Base-by-base conservation (phyloP, 2,888 invertebrate species). In the Iselma pallidipennis region DNA sequence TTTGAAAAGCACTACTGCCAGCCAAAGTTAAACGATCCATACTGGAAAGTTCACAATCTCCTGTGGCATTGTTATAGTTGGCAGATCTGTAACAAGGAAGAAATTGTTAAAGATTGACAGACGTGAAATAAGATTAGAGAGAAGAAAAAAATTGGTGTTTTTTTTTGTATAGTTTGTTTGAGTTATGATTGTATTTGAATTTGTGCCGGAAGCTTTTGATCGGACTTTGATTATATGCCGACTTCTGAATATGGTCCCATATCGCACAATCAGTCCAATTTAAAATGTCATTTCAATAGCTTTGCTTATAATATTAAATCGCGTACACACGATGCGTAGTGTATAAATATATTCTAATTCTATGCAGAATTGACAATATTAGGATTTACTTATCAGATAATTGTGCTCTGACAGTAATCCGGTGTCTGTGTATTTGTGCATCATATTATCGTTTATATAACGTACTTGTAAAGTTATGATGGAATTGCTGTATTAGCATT, bases 21-120 rank as follows among this genome's bases (percentile, higher is more conserved):
- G 91, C 93, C 76, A 94, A 85, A 57, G 95, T 94, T 82, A 95
- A 88, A 72, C 95, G 88, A 84, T 95, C 95, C 94, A 95, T 94
- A 83, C 91, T 93, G 66, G 94, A 94, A 74, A 95, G 85, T 79
- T 91, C 91, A 83, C 95, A 95, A 78, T 90, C 90, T 67, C 92
- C 92, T 67, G 91, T 92, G 70, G 88, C 88, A 83, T 92, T 92
- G 83, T 91, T 89, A 85, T 91, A 96, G 85, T 93, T 95, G 76
- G 95, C 92, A 75, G 95, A 95, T 86, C 95, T 95, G 89, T 16
- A 82, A 55, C 33, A 48, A 21, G 19, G 42, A 21, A 42, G 42
- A 19, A 21, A 42, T 42, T 42, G 10, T 42, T 19, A 4, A 21
- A 37, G 7, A 21, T 42, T 45, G 45, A 23, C 19, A 23, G 12